Percentiles rank a stretch among this genome's conserved stretches.
Conservation (phyloP, 2,888 invertebrate genomes). For the Sinodicranocentrus sp. region DNA sequence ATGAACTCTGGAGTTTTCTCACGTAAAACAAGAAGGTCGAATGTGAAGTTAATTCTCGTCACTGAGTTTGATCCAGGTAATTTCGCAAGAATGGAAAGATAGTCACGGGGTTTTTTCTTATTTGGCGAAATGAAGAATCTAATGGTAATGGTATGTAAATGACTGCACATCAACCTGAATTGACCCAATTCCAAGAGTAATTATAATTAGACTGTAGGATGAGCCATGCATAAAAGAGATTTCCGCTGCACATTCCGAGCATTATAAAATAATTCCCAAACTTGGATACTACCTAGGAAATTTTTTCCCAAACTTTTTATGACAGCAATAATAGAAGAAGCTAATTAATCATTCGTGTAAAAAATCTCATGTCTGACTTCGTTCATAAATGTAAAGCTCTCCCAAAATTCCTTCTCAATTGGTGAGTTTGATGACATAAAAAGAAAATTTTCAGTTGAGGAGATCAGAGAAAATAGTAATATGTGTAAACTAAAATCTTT, state of each 20-base stretch:
- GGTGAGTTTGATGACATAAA: not conserved
- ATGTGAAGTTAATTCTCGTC: too few species aligned
- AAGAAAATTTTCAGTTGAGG: not conserved
- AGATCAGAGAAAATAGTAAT: not conserved
- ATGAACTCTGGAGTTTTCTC: not conserved
- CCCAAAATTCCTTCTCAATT: too few species aligned
- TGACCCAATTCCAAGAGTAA: not conserved
- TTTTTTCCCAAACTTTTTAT: not conserved
- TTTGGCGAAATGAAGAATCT: not conserved
- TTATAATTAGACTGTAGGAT: slow-evolving; percentile 5
- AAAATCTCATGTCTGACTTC: too few species aligned
- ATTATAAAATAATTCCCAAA: not conserved
- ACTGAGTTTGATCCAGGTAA: too few species aligned
- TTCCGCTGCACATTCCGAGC: not conserved
- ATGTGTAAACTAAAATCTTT: not conserved
- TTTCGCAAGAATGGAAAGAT: too few species aligned
- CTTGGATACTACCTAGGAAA: not conserved
- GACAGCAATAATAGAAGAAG: not conserved
- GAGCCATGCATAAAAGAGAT: not conserved
- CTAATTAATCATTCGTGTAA: too few species aligned
- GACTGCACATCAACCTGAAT: not conserved
- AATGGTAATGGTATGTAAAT: slow-evolving; percentile 26
- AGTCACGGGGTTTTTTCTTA: not conserved
- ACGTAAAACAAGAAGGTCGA: not conserved
- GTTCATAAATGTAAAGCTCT: too few species aligned